Percentiles rank a stretch among this genome's conserved stretches.
phyloP scores from a whole-genome alignment of 2,113 vertebrate species.

The Megaceryle maxima region DNA sequence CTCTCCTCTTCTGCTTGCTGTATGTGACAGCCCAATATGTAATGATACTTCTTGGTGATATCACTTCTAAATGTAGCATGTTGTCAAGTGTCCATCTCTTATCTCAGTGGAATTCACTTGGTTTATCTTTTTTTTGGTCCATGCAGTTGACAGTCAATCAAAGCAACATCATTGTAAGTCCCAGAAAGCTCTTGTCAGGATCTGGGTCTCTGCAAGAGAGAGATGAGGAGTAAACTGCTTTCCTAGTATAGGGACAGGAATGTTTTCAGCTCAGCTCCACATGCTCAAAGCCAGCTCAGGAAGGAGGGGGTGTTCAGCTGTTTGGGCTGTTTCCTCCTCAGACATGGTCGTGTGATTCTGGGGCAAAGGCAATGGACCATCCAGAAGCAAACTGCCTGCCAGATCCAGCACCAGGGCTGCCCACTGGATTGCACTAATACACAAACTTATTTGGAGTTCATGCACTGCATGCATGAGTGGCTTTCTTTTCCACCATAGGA shows the following conservation, averaged over 20 bases:
- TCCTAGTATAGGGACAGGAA: neutral
- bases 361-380: neutral
- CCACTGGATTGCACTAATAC: neutral
- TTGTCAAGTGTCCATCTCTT: neutral
- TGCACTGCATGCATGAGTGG: neutral
- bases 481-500: neutral
- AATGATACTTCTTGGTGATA: neutral
- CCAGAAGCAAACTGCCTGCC: neutral
- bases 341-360: neutral
- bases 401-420: neutral
- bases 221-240: neutral
- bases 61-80: neutral
- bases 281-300: neutral
- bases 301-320: accelerated
- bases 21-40: neutral
- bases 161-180: neutral
- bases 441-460: neutral
- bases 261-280: neutral
- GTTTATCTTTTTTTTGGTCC: neutral
- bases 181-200: neutral
- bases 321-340: neutral
- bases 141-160: neutral
- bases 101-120: neutral
- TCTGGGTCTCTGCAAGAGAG: neutral
- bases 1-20: neutral